Evolutionary conservation across 2,113 vertebrate species (phyloP).

Genomic region (Rhabdomys dilectus): DNA sequence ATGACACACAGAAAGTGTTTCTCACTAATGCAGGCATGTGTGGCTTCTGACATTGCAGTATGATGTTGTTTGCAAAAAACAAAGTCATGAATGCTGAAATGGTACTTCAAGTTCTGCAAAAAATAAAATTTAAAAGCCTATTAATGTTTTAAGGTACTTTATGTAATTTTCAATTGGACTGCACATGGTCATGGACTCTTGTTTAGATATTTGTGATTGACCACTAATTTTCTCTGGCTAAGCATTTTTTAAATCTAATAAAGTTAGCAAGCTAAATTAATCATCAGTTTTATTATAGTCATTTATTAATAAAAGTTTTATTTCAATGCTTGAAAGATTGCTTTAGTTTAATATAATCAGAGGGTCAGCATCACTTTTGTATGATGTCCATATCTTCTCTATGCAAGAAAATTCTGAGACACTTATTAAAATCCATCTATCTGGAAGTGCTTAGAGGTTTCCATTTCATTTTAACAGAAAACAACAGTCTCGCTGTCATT

Average conservation of each 20-base stretch:
- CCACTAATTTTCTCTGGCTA: neutral
- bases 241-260: neutral
- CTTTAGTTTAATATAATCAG: neutral
- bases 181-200: no score
- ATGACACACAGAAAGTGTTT: neutral
- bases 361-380: neutral
- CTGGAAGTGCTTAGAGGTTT: neutral
- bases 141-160: neutral
- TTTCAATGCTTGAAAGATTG: neutral
- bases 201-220: neutral
- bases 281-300: neutral
- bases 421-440: neutral
- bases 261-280: neutral
- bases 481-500: neutral
- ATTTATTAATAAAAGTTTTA: conserved; percentile 7
- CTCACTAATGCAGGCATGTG: neutral
- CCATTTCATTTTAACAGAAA: conserved; percentile 48
- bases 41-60: neutral
- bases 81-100: neutral
- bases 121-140: neutral
- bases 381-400: neutral
- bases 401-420: neutral
- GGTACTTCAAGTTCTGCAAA: neutral
- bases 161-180: neutral
- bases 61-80: neutral